These are phyloP conservation scores for Volucella inanis DNA, from an alignment of 2,888 invertebrate species.

Conservation along the genomic window DNA sequence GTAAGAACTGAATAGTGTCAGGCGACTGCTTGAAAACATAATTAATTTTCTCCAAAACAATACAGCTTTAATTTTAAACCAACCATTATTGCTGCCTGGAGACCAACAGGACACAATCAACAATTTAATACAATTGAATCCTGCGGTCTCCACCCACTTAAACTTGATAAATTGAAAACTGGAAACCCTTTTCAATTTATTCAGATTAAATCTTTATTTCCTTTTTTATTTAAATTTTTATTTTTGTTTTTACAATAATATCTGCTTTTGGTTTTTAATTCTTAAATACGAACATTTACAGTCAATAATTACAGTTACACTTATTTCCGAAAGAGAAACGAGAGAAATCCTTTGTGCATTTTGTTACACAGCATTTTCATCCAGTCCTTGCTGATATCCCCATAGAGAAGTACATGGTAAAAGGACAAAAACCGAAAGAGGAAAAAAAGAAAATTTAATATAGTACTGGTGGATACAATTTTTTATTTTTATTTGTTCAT, in stretches of 20 bases:
- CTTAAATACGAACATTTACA: conserved; percentile 68
- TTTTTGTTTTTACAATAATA: conserved; percentile 30
- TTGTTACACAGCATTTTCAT: conserved; percentile 82
- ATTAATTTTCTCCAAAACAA: no score
- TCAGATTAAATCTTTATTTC: conserved; percentile 47
- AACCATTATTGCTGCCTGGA: no score
- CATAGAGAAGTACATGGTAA: conserved; percentile 20
- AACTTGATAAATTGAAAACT: conserved; percentile 1
- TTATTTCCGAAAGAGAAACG: conserved; percentile 13
- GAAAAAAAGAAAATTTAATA: conserved; percentile 15
- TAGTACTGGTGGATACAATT: conserved; percentile 43
- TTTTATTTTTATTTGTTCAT: conserved; percentile 19
- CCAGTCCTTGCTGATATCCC: conserved; percentile 80
- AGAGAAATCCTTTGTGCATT: conserved; percentile 46
- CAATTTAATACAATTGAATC: no score
- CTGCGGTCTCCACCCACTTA: no score
- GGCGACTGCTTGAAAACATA: no score
- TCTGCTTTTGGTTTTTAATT: conserved; percentile 32
- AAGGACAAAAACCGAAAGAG: conserved; percentile 50
- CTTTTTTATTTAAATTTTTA: conserved; percentile 16
- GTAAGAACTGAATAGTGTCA: no score
- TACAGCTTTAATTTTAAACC: no score
- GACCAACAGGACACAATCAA: no score
- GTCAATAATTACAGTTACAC: conserved; percentile 64
- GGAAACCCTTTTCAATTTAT: background rate